phyloP scores from a whole-genome alignment of 2,888 invertebrate genomes.

The Oligia strigilis region DNA sequence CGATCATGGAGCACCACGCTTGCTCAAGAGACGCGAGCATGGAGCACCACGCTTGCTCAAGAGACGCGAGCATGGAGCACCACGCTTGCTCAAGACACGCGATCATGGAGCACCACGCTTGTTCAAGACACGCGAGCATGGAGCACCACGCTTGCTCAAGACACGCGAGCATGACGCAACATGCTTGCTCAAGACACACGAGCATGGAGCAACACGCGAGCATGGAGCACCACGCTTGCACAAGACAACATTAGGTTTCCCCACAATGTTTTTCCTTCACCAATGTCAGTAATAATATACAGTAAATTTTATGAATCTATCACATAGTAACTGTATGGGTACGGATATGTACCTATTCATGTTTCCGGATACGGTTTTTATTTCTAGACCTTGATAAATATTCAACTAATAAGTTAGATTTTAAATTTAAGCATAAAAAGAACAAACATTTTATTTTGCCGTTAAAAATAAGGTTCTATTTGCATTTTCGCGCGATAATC shows the following conservation, averaged over 20 bases:
- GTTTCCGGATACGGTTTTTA: slow-evolving; percentile 12
- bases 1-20: too few relatives aligned
- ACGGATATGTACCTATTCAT: background rate
- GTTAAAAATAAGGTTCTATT: slow-evolving; percentile 1
- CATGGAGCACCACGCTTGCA: too few relatives aligned
- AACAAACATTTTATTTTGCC: background rate
- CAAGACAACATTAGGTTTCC: background rate
- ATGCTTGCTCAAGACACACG: too few relatives aligned
- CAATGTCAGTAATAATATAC: background rate
- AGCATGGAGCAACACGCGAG: too few relatives aligned
- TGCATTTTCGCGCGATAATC: slow-evolving; percentile 5
- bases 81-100: too few relatives aligned
- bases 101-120: too few relatives aligned
- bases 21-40: too few relatives aligned
- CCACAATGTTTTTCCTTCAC: background rate
- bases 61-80: too few relatives aligned
- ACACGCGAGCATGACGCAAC: too few relatives aligned
- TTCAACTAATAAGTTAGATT: slow-evolving; percentile 5
- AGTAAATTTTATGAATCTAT: background rate
- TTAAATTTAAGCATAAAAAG: background rate
- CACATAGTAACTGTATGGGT: background rate
- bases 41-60: too few relatives aligned
- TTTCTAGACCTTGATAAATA: slow-evolving; percentile 19
- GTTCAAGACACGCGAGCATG: too few relatives aligned
- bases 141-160: too few relatives aligned